Base-by-base conservation (phyloP, 2,888 invertebrate genomes). In the Tinea trinotella region DNA sequence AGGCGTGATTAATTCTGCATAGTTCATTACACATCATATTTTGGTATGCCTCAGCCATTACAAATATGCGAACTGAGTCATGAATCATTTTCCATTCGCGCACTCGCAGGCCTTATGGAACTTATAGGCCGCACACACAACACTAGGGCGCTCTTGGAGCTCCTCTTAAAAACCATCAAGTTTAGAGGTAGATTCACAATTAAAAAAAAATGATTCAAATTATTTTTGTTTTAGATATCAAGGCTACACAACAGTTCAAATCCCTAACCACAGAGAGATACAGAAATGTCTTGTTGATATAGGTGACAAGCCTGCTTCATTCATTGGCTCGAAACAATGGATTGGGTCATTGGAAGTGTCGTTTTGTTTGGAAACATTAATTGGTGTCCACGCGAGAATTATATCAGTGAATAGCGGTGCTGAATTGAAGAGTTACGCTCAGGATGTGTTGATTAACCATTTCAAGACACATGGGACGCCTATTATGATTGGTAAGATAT, bases 261-360 rank as follows among this genome's bases (percentile, higher is more conserved):
- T 97, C 56, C 99, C 98, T 12, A 90, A 90, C 2, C 96, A 96
- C 72, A 80, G 82, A 65, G 93, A 95, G 60, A 97, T 99, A 62
- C 99, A 99, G 80, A 90, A 97, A 87, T 95, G 95, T 76, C 89
- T 99, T 62, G 96, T 98, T 9, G 92, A 93, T 62, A 93, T 99
- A 62, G 96, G 96, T 10, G 99, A 99, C 74, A 99, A 99, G 76
- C 92, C 92, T 1, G 71, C 89, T 0, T 88, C 88, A 52, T 99
- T 99, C 80, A 83, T 98, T 50, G 96, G 95, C 17, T 97, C 97
- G 0, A 91, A 90, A 56, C 93, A 97, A 69, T 99, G 99, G 99
- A 99, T 99, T 69, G 99, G 99, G 5, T 98, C 98, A 0, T 95
- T 96, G 3, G 99, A 99, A 88, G 96, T 99, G 10, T 92, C 94